phyloP scores from a whole-genome alignment of 2,888 invertebrate species.

The Polia nebulosa region DNA sequence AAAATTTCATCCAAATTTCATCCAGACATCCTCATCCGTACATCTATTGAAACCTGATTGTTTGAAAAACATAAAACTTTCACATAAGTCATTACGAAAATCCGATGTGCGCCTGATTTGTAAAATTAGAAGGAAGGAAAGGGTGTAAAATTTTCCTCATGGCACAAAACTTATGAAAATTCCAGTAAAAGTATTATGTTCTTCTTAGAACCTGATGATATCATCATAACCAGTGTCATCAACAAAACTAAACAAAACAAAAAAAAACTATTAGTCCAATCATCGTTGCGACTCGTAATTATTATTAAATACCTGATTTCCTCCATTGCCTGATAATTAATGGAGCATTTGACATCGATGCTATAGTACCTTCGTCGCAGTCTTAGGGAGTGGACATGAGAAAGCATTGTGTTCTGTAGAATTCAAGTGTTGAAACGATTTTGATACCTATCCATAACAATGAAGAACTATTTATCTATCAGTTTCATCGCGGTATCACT shows the following conservation, averaged over 20 bases:
- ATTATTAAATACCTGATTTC: conserved; percentile 76
- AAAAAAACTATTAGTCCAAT: conserved; percentile 69
- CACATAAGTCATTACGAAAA: neutral
- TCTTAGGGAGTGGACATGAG: conserved; percentile 58
- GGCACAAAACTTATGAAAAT: conserved; percentile 25
- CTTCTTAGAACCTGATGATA: conserved; percentile 53
- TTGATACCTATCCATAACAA: conserved; percentile 30
- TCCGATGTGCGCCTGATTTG: too few species aligned
- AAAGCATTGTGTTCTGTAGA: conserved; percentile 56
- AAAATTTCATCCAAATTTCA: too few species aligned
- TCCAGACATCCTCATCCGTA: too few species aligned
- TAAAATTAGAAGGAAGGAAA: conserved; percentile 11
- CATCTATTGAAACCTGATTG: neutral
- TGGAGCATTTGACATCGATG: conserved; percentile 70
- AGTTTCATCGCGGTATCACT: conserved; percentile 46
- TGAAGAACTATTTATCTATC: conserved; percentile 48
- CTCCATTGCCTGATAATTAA: conserved; percentile 75
- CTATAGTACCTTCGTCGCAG: conserved; percentile 47
- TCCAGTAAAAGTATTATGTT: conserved; percentile 22
- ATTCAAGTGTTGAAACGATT: conserved; percentile 30
- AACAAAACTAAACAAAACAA: conserved; percentile 56
- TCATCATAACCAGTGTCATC: conserved; percentile 36
- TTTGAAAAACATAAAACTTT: neutral
- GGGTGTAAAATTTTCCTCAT: conserved; percentile 29
- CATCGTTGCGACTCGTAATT: conserved; percentile 73